Conservation (phyloP, 1,140 invertebrate species). For the Bombus breviceps region DNA sequence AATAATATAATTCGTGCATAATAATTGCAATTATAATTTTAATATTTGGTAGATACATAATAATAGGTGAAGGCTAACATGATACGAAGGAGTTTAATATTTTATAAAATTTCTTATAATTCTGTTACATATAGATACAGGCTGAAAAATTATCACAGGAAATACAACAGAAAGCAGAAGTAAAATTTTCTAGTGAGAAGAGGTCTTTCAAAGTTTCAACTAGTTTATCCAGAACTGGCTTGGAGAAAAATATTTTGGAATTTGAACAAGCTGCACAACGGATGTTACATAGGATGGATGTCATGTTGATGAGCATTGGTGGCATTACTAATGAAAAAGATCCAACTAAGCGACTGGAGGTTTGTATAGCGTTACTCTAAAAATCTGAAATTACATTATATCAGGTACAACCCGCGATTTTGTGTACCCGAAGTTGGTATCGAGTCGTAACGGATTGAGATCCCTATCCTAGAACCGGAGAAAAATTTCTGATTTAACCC, state of each 20-base stretch:
- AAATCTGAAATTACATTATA: neutral
- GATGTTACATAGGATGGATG: constrained; percentile 87
- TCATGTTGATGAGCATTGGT: constrained; percentile 87
- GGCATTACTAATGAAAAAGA: constrained; percentile 86
- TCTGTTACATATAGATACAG: constrained; percentile 58
- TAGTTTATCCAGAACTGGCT: constrained; percentile 74
- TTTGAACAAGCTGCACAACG: constrained; percentile 85
- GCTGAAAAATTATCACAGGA: constrained; percentile 49
- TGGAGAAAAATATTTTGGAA: constrained; percentile 81
- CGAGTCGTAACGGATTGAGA: neutral
- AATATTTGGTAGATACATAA: constrained; percentile 22
- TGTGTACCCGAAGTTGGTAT: neutral
- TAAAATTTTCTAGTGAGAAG: constrained; percentile 34
- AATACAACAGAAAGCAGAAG: constrained; percentile 47
- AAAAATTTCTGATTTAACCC: neutral
- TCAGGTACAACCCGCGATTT: neutral
- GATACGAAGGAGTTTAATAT: neutral
- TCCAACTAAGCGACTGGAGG: constrained; percentile 86
- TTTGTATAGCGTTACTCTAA: constrained; percentile 64
- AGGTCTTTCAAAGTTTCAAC: constrained; percentile 41
- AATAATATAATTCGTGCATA: constrained; percentile 11
- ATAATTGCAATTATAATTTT: constrained; percentile 18
- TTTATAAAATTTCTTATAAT: neutral
- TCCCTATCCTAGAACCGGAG: no score
- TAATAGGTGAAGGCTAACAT: constrained; percentile 35